phyloP scores from a whole-genome alignment of 2,888 invertebrate species.

The Xestobium rufovillosum region DNA sequence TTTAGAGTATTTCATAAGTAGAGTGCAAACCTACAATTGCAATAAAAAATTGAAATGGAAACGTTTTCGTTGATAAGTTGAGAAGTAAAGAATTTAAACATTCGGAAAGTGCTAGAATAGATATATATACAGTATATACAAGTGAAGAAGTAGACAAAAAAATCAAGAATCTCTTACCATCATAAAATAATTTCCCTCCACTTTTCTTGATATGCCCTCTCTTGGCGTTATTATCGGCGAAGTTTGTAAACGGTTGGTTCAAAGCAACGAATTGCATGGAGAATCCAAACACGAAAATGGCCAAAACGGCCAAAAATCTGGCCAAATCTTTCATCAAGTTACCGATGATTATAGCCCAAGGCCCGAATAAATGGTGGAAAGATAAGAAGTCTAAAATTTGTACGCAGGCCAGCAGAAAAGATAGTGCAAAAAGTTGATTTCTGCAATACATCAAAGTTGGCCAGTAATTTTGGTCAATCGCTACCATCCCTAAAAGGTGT shows the following conservation, averaged over 20 bases:
- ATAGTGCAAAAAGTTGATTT: constrained; percentile 94
- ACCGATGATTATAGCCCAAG: constrained; percentile 99
- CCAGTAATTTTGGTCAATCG: constrained; percentile 61
- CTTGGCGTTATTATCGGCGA: constrained; percentile 55
- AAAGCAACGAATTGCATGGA: constrained; percentile 94
- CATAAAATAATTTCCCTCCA: constrained; percentile 51
- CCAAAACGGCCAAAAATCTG: constrained; percentile 93
- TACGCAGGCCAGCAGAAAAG: constrained; percentile 92
- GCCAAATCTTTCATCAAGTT: constrained; percentile 89
- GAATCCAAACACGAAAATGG: constrained; percentile 98
- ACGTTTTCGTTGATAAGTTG: too few species aligned
- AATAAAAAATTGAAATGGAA: too few species aligned
- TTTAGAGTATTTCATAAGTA: too few species aligned
- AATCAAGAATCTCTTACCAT: constrained; percentile 56
- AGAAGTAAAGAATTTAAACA: too few species aligned
- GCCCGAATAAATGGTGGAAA: constrained; percentile 98
- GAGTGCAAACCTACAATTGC: too few species aligned
- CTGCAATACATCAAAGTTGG: constrained; percentile 87
- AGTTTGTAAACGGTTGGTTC: constrained; percentile 84
- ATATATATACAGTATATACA: constrained; percentile 1
- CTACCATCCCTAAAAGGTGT: constrained; percentile 75
- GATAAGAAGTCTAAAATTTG: constrained; percentile 96
- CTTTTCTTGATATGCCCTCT: constrained; percentile 48
- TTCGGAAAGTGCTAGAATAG: too few species aligned
- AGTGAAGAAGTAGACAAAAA: constrained; percentile 5